Base-by-base conservation (phyloP, 2,113 vertebrate genomes). In the Zosterops hypoxanthus region DNA sequence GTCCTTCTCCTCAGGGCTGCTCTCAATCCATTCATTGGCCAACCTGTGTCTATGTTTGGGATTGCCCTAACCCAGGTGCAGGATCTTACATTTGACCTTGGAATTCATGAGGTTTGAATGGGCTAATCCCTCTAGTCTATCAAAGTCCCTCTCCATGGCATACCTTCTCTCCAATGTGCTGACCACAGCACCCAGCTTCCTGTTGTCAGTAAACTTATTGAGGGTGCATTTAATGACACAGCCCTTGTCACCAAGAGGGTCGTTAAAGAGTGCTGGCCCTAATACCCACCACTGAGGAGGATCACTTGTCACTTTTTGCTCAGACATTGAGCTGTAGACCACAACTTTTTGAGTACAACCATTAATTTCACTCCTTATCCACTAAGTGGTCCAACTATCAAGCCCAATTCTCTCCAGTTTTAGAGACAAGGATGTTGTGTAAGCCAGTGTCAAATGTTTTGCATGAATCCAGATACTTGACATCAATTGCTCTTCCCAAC, bases 201-300 rank as follows among this genome's bases (percentile, higher is more conserved):
- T 63, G 13, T 14, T 53, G 47, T 12, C 11, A 24, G 14, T 17
- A 34, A 26, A 33, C 14, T 53, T 34, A 14, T 5, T 33, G 68
- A 25, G n/a, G 6, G 14, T 26, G 11, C 26, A 25, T 46, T 63
- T 53, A 63, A 44, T 61, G 22, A 10, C 26, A 31, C 13, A 21
- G 33, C 26, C 39, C 22, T 18, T 6, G 6, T 22, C 49, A 72
- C 22, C 49, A 22, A 46, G 17, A 31, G 31, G 11, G 33, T 17
- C 1, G 1, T 22, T 72, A 39, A 10, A 31, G 11, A n/a, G 21
- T 44, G 14, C 28, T 63, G 17, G 16, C 25, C 49, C 39, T 25
- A 46, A 36, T 33, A 36, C 7, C 0, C 0, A 14, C 3, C 13
- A 8, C 17, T 33, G 22, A 46, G 68, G 22, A 72, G 57, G 14